A percentile compares a stretch with the other conserved stretches of the same genome.
Evolutionary conservation across 2,888 invertebrate species (phyloP).

Genomic region (Agrilus cyanescens): DNA sequence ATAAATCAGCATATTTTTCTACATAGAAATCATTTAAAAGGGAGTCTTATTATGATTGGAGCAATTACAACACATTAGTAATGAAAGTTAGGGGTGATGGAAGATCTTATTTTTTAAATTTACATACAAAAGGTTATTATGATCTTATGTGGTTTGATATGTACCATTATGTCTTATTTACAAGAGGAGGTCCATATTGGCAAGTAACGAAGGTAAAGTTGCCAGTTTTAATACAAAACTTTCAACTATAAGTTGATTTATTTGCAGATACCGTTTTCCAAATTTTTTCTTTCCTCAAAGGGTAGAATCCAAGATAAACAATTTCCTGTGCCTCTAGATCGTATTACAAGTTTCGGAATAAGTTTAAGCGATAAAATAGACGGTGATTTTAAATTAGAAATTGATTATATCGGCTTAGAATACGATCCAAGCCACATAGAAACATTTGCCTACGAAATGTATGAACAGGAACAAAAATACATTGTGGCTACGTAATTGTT

Average conservation of each 20-base stretch:
- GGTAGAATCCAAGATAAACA: slow-evolving; percentile 82
- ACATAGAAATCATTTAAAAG: slow-evolving; percentile 73
- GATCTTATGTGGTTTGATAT: slow-evolving; percentile 87
- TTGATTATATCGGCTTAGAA: slow-evolving; percentile 85
- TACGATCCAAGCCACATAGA: slow-evolving; percentile 70
- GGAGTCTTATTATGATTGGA: slow-evolving; percentile 60
- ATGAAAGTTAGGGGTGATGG: slow-evolving; percentile 89
- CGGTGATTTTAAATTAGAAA: slow-evolving; percentile 81
- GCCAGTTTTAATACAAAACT: background rate
- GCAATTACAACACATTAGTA: slow-evolving; percentile 60
- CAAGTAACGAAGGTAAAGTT: slow-evolving; percentile 66
- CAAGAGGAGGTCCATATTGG: slow-evolving; percentile 98
- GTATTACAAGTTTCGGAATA: slow-evolving; percentile 67
- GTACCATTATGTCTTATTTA: slow-evolving; percentile 76
- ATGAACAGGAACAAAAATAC: slow-evolving; percentile 49
- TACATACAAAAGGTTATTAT: slow-evolving; percentile 61
- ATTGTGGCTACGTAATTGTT: slow-evolving; percentile 47
- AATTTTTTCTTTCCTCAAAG: slow-evolving; percentile 72
- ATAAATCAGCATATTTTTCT: background rate
- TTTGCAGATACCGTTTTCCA: slow-evolving; percentile 85
- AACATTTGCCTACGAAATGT: slow-evolving; percentile 90
- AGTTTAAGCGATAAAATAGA: slow-evolving; percentile 66
- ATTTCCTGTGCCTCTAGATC: slow-evolving; percentile 43
- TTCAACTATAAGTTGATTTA: slow-evolving; percentile 10
- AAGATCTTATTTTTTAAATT: slow-evolving; percentile 72